Conservation (phyloP, 2,888 invertebrate species). For the Tubulanus polymorphus region DNA sequence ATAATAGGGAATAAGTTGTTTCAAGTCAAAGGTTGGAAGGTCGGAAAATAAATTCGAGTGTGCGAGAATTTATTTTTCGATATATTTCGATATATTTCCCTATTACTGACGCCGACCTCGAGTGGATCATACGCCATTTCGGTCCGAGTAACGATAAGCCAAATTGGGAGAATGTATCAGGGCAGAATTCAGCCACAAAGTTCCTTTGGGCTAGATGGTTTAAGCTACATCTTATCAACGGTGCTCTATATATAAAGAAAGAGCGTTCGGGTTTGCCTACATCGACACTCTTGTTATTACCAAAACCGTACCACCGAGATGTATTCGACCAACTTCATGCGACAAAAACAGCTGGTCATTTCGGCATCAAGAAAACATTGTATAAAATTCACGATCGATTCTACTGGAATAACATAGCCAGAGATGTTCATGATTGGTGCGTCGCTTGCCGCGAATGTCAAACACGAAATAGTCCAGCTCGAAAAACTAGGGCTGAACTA, state of each 20-base stretch:
- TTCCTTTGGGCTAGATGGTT: background rate
- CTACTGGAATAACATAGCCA: conserved; percentile 10
- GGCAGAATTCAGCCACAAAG: background rate
- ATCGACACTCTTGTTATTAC: background rate
- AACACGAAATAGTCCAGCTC: background rate
- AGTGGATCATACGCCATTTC: no score
- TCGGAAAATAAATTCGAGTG: no score
- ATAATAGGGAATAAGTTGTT: no score
- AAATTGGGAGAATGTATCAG: background rate
- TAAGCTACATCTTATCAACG: background rate
- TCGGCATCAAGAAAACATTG: conserved; percentile 10
- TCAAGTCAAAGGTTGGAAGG: no score
- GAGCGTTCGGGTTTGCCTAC: background rate
- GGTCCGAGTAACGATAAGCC: no score
- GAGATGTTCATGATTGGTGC: conserved; percentile 9
- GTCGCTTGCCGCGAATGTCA: conserved; percentile 2
- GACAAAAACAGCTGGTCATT: conserved; percentile 9
- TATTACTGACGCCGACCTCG: no score
- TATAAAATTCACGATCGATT: conserved; percentile 8
- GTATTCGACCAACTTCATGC: conserved; percentile 1
- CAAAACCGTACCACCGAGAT: background rate
- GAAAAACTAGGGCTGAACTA: conserved; percentile 2
- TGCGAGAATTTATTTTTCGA: no score
- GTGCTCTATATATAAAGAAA: background rate
- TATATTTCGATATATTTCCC: no score